phyloP scores from a whole-genome alignment of 2,888 invertebrate genomes.

The Acanthacorydalis orientalis region DNA sequence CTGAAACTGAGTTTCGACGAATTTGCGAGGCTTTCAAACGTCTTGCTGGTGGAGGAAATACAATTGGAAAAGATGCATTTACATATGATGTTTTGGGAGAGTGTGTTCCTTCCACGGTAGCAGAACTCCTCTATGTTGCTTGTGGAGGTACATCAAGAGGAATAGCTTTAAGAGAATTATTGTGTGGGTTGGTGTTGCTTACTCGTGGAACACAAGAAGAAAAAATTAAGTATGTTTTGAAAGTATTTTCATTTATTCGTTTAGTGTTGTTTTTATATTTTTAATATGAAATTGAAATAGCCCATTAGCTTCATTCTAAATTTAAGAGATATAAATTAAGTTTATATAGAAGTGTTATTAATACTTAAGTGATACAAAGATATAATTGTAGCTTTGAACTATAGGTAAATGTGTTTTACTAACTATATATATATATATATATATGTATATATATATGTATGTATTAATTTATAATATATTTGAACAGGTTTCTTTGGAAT shows the following conservation, averaged over 20 bases:
- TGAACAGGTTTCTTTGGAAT: conserved; percentile 61
- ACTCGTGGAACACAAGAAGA: conserved; percentile 75
- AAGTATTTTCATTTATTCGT: too few species aligned
- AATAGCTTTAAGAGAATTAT: conserved; percentile 63
- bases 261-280: too few species aligned
- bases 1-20: conserved; percentile 65
- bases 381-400: not conserved
- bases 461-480: conserved; percentile 1
- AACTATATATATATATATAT: not conserved
- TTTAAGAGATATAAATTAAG: too few species aligned
- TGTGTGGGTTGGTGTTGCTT: conserved; percentile 72
- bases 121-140: conserved; percentile 66
- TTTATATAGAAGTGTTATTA: too few species aligned
- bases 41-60: conserved; percentile 52
- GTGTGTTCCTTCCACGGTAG: conserved; percentile 64
- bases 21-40: conserved; percentile 78
- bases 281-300: too few species aligned
- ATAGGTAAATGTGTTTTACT: not conserved
- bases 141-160: conserved; percentile 74
- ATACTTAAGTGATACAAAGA: too few species aligned
- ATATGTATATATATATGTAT: conserved; percentile 4
- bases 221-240: conserved; percentile 52
- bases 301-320: too few species aligned
- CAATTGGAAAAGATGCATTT: conserved; percentile 59
- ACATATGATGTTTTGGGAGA: conserved; percentile 75